Base-by-base conservation (phyloP, 2,888 invertebrate genomes). In the Melanophora roralis region DNA sequence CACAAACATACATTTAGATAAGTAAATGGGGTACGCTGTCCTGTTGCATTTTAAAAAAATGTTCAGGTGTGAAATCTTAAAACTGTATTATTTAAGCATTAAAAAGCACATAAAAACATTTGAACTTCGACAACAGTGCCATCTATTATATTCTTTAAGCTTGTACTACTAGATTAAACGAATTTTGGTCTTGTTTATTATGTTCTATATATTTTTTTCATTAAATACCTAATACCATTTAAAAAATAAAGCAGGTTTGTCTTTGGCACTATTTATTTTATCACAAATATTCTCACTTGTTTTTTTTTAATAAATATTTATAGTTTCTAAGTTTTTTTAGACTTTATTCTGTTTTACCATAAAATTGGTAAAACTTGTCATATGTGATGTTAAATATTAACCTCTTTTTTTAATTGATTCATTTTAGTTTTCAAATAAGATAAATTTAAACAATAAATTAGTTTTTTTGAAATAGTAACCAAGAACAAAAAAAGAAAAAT, bases 281-380 rank as follows among this genome's bases (percentile, higher is more conserved):
- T 7, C 23, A 19, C 11, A 38, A 45, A 16, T 43, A 32, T 60
- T 60, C 40, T 57, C 19, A 65, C 1, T 43, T 68, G 43, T 19
- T 19, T 21, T 55, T 40, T 27, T n/a, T n/a, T n/a, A n/a, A n/a
- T n/a, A n/a, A n/a, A n/a, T n/a, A n/a, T n/a, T n/a, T n/a, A n/a
- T n/a, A n/a, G n/a, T n/a, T 57, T 59, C 49, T 32, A 55, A 40
- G n/a, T 32, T 53, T 49, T 38, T 14, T 9, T 38, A 38, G 27
- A 5, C 12, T 9, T 40, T 32, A 38, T 47, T n/a, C 34, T 23
- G n/a, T 73, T 21, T 57, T 57, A 49, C 57, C 57, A 57, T 49
- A 57, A 21, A 21, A 34, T 65, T 73, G 73, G 57, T 73, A 73
- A 53, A 49, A 23, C 51, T 32, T 16, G 16, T 45, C 2, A 53